phyloP scores from a whole-genome alignment of 1,140 invertebrate species.

The Tetragonula clypearis region DNA sequence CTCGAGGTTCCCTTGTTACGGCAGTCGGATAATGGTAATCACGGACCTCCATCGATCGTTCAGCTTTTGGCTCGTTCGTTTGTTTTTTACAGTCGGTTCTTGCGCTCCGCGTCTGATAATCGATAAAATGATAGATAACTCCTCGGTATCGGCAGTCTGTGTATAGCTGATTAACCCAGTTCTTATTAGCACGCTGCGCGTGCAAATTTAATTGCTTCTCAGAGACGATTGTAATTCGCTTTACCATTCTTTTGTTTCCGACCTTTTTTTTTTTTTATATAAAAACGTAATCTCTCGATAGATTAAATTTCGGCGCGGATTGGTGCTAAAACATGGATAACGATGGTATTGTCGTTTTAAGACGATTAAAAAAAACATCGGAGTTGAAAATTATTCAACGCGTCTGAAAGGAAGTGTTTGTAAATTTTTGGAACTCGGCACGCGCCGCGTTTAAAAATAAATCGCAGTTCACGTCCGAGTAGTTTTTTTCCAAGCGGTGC shows the following conservation, averaged over 20 bases:
- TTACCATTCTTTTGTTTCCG: too few species aligned
- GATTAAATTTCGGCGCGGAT: background rate
- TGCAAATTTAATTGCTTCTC: background rate
- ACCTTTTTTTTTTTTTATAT: too few species aligned
- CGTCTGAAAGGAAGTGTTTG: background rate
- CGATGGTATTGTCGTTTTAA: background rate
- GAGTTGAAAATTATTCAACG: background rate
- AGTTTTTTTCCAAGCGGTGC: background rate
- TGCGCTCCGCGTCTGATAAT: background rate
- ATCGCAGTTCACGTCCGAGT: background rate
- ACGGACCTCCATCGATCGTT: background rate
- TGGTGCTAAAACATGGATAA: background rate
- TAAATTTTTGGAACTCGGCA: background rate
- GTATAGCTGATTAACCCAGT: background rate
- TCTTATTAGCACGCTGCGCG: background rate
- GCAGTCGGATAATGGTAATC: background rate
- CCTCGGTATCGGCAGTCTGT: background rate
- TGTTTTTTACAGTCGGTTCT: background rate
- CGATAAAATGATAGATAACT: background rate
- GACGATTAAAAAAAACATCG: background rate
- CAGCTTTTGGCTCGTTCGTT: background rate
- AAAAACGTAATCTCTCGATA: too few species aligned
- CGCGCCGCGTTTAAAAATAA: background rate
- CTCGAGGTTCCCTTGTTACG: background rate
- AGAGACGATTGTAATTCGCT: background rate